phyloP scores from a whole-genome alignment of 2,113 vertebrate species.

The Phainopepla nitens region DNA sequence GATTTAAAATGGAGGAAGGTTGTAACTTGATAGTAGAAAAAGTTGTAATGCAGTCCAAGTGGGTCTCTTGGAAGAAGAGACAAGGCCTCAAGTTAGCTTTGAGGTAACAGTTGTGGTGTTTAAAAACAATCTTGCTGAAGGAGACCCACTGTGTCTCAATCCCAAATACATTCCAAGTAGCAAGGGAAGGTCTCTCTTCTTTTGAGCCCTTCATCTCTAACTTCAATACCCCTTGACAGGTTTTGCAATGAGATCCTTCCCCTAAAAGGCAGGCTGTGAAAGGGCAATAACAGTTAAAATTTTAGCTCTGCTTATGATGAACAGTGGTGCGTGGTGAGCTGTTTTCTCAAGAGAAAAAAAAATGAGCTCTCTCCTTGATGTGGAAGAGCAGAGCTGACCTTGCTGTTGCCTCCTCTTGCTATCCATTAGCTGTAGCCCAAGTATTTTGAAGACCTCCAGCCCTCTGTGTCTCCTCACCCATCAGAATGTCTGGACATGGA shows the following conservation, averaged over 20 bases:
- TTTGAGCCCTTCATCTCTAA: not conserved
- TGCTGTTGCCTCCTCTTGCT: not conserved
- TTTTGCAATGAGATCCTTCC: not conserved
- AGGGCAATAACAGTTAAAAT: not conserved
- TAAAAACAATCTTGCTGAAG: not conserved
- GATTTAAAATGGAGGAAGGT: not conserved
- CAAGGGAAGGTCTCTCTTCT: not conserved
- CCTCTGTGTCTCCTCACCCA: not conserved
- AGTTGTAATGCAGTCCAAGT: not conserved
- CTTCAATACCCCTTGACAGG: not conserved
- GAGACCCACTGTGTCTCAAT: not conserved
- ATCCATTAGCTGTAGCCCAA: not conserved
- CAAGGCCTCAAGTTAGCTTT: not conserved
- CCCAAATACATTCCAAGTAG: not conserved
- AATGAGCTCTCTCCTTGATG: not conserved
- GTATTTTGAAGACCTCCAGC: not conserved
- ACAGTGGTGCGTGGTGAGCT: not conserved
- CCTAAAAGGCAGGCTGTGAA: not conserved
- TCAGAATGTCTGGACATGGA: constrained; percentile 74
- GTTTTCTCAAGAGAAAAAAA: not conserved
- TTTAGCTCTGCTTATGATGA: not conserved
- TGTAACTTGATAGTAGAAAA: not conserved
- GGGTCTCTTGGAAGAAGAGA: not conserved
- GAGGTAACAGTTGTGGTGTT: not conserved
- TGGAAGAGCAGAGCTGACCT: not conserved